These are phyloP conservation scores for Callinectes sapidus DNA, from an alignment of 2,888 invertebrate species.

Conservation along the genomic window DNA sequence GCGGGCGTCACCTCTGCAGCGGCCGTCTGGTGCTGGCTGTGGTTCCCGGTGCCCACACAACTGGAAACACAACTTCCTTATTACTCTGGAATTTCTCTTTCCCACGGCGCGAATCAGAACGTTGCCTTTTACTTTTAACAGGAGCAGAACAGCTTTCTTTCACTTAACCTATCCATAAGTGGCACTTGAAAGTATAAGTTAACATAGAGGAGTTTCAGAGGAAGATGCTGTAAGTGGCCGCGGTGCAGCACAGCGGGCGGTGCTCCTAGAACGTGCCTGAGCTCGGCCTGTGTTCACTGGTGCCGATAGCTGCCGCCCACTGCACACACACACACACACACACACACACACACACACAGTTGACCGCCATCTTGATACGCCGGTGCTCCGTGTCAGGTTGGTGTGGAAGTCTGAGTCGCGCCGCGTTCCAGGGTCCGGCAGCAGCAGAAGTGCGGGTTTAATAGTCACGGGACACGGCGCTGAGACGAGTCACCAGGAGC, in stretches of 20 bases:
- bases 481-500: not conserved
- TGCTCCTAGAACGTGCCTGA: not conserved
- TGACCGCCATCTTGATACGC: slow-evolving; percentile 1
- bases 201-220: not conserved
- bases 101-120: not conserved
- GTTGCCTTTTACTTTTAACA: not conserved
- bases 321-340: slow-evolving; percentile 11
- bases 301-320: not conserved
- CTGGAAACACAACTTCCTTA: slow-evolving; percentile 14
- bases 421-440: not conserved
- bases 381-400: not conserved
- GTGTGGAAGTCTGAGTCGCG: not conserved
- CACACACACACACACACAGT: slow-evolving; percentile 5
- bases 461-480: not conserved
- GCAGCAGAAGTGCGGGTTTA: slow-evolving; percentile 16
- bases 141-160: not conserved
- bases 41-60: not conserved
- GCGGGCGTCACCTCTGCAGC: slow-evolving; percentile 18
- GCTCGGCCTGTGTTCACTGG: slow-evolving; percentile 1
- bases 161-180: not conserved
- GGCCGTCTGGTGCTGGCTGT: not conserved
- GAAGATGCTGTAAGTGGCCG: not conserved
- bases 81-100: not conserved
- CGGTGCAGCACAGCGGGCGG: slow-evolving; percentile 11
- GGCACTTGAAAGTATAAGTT: not conserved